Conservation (phyloP, 2,797 vertebrate species). For the Gorsachius magnificus region DNA sequence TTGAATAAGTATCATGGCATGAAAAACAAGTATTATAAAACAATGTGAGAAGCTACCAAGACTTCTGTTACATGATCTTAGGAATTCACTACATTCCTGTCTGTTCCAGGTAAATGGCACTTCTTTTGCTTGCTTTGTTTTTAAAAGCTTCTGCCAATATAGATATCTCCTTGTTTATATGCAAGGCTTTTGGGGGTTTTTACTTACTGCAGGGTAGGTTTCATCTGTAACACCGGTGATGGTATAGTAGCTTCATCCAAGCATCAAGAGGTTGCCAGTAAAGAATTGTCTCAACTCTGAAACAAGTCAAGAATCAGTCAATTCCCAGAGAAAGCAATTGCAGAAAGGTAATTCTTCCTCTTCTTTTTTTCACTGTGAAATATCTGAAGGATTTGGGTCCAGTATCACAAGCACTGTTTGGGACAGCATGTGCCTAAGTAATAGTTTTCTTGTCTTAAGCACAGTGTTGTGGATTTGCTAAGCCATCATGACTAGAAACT, state of each 20-base stretch:
- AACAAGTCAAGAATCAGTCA: neutral
- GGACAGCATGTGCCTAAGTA: neutral
- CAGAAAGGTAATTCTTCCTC: neutral
- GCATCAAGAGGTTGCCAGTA: neutral
- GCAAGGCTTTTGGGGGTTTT: neutral
- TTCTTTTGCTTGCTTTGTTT: neutral
- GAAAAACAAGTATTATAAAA: neutral
- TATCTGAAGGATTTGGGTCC: neutral
- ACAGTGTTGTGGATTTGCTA: neutral
- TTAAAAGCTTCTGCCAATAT: neutral
- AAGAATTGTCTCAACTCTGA: neutral
- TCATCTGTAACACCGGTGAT: neutral
- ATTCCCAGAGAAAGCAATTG: neutral
- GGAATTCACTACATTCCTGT: neutral
- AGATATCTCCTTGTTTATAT: neutral
- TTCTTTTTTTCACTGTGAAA: neutral
- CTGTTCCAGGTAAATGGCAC: neutral
- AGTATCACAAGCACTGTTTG: neutral
- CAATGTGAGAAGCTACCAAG: neutral
- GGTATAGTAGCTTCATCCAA: neutral
- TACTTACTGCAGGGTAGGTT: neutral
- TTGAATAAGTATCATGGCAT: neutral
- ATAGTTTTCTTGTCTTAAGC: neutral
- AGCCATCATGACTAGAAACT: neutral
- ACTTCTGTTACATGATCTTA: neutral